Base-by-base conservation (phyloP, 2,888 invertebrate genomes). In the Nysson spinosus region DNA sequence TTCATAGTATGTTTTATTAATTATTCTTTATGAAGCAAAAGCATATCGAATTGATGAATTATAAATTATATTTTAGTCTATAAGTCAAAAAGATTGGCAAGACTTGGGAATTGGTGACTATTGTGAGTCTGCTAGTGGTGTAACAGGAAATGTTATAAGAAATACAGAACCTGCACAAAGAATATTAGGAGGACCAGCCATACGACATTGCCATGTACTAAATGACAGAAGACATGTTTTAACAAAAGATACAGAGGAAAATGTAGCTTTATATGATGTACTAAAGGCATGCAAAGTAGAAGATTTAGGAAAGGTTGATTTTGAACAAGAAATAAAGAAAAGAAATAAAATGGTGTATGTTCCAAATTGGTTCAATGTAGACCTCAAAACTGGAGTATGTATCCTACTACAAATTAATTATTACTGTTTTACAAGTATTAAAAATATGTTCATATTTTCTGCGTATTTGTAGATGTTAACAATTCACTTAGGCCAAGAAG, bases 301-400 rank as follows among this genome's bases (percentile, higher is more conserved):
- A 88, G 97, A 97, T 85, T 91, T 98, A 60, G 98, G 98, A 0
- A 91, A 92, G 81, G 92, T 96, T 1, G 95, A 98, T 85, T 97
- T 95, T 87, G 97, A 99, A 69, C 95, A 96, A 82, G 96, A 98
- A 89, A 91, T 96, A 0, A 97, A 98, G 85, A 95, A 95, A 82
- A 89, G 95, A 65, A 95, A 95, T 80, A 96, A 97, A 88, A 94
- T 94, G 91, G 94, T 99, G 46, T 97, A 95, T 86, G 97, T 99
- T 80, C 99, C 99, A 20, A 98, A 96, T 89, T 99, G 99, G 99
- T 99, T 99, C 87, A 96, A 96, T 73, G 97, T 99, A 37, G 99
- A 99, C 89, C 91, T 99, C 40, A 99, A 99, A 89, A 99, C 98
- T 60, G 99, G 99, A 67, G 95, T 96, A 88, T 24, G 66, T 54